These are phyloP conservation scores for Himantopus leucocephalus DNA, from an alignment of 2,113 vertebrate species.

Conservation along the genomic window DNA sequence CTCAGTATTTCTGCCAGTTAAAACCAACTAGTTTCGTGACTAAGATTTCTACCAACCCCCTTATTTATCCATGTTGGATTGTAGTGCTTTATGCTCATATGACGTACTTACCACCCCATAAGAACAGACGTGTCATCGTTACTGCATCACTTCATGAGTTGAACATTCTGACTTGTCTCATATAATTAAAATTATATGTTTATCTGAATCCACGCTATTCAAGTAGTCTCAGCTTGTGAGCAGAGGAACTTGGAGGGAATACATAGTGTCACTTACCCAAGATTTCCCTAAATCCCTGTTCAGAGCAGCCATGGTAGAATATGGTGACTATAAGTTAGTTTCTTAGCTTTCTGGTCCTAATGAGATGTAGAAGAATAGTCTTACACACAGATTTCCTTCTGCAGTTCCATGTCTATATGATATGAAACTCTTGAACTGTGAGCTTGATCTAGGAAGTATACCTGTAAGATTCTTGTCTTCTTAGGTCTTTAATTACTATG, in stretches of 20 bases:
- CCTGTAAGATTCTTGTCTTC: background rate
- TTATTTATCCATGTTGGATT: background rate
- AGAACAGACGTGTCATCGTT: rapidly evolving
- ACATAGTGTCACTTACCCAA: background rate
- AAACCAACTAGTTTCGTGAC: background rate
- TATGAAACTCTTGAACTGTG: background rate
- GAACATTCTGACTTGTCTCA: background rate
- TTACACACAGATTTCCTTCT: background rate
- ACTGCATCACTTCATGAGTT: background rate
- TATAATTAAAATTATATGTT: background rate
- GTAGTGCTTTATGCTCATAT: background rate
- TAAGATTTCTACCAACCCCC: background rate
- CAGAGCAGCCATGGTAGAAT: background rate
- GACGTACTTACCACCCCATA: background rate
- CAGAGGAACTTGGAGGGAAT: background rate
- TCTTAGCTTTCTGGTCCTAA: background rate
- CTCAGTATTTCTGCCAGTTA: background rate
- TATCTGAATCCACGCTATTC: background rate
- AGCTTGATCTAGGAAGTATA: background rate
- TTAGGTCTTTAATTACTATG: background rate
- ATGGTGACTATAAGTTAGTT: background rate
- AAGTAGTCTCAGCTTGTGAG: background rate
- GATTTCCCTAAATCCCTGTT: background rate
- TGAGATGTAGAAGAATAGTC: background rate
- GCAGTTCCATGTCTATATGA: background rate